phyloP scores from a whole-genome alignment of 2,113 vertebrate species.

The Prionailurus viverrinus region DNA sequence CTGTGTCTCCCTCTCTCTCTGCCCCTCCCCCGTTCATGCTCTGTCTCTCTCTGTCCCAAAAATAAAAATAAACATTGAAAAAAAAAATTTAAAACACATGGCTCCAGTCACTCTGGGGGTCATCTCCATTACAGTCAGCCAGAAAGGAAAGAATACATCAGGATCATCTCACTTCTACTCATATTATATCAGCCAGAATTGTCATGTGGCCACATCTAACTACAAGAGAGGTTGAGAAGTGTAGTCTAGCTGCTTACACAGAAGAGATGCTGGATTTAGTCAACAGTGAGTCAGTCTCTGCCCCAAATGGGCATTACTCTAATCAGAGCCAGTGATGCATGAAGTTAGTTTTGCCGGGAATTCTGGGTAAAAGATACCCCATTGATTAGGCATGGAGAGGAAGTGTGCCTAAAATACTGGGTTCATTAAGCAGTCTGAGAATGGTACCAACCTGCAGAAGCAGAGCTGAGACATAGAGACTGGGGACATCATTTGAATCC shows the following conservation, averaged over 20 bases:
- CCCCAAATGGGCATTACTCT: background rate
- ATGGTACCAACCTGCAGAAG: background rate
- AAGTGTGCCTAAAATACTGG: background rate
- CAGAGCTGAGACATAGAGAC: background rate
- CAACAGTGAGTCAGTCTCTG: background rate
- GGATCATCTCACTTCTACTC: background rate
- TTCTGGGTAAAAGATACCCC: background rate
- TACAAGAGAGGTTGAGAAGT: background rate
- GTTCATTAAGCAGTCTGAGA: background rate
- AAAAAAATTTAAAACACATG: background rate
- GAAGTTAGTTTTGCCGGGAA: background rate
- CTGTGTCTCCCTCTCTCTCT: no score
- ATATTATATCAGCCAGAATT: background rate
- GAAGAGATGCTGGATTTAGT: background rate
- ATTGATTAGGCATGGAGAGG: background rate
- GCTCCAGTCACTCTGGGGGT: background rate
- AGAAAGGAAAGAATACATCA: background rate
- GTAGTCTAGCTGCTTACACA: background rate
- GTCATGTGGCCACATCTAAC: background rate
- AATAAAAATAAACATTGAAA: no score
- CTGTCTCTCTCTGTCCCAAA: no score
- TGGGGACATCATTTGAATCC: background rate
- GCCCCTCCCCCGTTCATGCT: no score
- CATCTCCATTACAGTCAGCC: background rate
- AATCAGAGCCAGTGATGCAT: background rate